phyloP scores from a whole-genome alignment of 2,888 invertebrate genomes.

The Megaustenia siamemsis region DNA sequence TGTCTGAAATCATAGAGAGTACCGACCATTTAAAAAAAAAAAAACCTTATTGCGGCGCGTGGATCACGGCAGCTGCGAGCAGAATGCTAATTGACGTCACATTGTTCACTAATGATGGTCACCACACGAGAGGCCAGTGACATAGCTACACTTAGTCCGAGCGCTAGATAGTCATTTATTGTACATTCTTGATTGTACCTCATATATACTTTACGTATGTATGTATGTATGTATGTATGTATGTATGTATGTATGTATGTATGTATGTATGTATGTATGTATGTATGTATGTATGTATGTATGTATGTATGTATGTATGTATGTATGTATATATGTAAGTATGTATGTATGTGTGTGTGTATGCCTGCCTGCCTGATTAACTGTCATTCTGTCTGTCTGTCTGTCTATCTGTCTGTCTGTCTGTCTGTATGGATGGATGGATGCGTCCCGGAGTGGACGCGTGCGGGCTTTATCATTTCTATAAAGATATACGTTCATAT shows the following conservation, averaged over 20 bases:
- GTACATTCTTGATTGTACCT: too few species aligned
- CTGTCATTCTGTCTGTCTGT: not conserved
- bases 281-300: constrained; percentile 24
- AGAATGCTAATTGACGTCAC: too few species aligned
- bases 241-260: not conserved
- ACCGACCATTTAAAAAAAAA: too few species aligned
- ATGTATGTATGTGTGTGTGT: not conserved
- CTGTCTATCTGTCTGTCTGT: not conserved
- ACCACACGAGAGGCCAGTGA: too few species aligned
- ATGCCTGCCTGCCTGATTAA: not conserved
- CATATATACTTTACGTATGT: not conserved
- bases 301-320: not conserved
- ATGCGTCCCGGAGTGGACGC: not conserved
- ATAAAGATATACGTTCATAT: not conserved
- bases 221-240: not conserved
- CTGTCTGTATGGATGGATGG: not conserved
- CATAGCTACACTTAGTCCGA: too few species aligned
- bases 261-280: not conserved
- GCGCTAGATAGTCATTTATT: too few species aligned
- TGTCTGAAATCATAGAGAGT: too few species aligned
- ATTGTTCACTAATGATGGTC: too few species aligned
- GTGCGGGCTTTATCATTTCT: not conserved
- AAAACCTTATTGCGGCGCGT: too few species aligned
- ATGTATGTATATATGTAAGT: not conserved
- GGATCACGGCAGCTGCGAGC: too few species aligned